A percentile compares a stretch with the other conserved stretches of the same genome.
These are phyloP conservation scores for Falcunculus frontatus DNA, from an alignment of 2,113 vertebrate species.

Conservation along the genomic window DNA sequence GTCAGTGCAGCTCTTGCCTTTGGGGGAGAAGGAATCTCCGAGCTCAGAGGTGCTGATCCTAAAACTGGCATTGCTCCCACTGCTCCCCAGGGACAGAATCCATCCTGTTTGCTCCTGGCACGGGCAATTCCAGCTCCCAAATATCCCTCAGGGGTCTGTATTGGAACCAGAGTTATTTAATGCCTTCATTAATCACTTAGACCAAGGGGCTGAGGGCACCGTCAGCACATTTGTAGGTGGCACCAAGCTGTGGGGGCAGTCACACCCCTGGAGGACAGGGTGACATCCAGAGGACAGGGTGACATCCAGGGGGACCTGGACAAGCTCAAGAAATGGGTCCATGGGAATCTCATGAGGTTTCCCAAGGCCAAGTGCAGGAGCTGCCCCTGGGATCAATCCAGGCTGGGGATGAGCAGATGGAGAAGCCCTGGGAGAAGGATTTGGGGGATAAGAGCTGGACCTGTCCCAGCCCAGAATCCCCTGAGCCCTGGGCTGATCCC, in stretches of 20 bases:
- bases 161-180: neutral
- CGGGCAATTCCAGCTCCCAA: rapidly evolving
- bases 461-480: neutral
- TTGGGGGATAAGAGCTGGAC: neutral
- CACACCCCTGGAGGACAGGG: neutral
- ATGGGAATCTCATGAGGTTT: neutral
- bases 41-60: neutral
- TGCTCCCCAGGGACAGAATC: neutral
- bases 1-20: neutral
- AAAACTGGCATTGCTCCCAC: rapidly evolving
- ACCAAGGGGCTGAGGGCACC: neutral
- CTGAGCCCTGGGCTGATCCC: neutral
- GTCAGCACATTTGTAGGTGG: neutral
- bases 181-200: too few species aligned
- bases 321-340: neutral
- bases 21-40: neutral
- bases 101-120: neutral
- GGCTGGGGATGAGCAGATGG: neutral
- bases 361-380: neutral
- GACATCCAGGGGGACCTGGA: neutral
- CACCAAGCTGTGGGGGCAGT: neutral
- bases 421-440: neutral
- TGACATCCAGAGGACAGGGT: neutral
- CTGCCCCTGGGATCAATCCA: neutral
- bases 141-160: neutral